Evolutionary conservation across 2,113 vertebrate species (phyloP).

Genomic region (Megalops atlanticus): DNA sequence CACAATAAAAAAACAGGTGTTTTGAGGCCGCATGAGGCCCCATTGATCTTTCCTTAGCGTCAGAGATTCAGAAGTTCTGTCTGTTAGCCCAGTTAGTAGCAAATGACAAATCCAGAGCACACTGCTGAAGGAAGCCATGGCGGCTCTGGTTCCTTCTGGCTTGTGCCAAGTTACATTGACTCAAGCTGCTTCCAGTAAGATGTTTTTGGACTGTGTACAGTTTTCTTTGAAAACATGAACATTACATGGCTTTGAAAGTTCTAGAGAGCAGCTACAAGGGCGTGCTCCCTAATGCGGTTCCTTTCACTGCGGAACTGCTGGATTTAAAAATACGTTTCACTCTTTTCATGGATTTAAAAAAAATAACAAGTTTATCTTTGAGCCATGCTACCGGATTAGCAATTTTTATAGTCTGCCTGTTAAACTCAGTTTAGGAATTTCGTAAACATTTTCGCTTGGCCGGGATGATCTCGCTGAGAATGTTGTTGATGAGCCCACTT

Average conservation of each 20-base stretch:
- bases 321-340: slow-evolving; percentile 12
- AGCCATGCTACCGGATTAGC: neutral
- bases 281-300: neutral
- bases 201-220: slow-evolving; percentile 30
- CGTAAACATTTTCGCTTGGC: neutral
- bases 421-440: neutral
- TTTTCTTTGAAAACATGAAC: slow-evolving; percentile 29
- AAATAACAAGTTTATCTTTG: neutral
- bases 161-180: slow-evolving; percentile 24
- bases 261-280: slow-evolving; percentile 14
- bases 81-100: slow-evolving; percentile 30
- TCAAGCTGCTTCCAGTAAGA: slow-evolving; percentile 34
- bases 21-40: neutral
- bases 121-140: neutral
- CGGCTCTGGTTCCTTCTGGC: neutral
- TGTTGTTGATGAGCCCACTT: neutral
- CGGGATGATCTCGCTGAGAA: neutral
- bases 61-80: neutral
- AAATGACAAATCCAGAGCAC: slow-evolving; percentile 27
- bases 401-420: neutral
- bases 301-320: neutral
- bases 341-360: neutral
- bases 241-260: slow-evolving; percentile 27
- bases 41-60: neutral
- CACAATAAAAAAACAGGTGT: slow-evolving; percentile 13